Evolutionary conservation across 2,888 invertebrate species (phyloP), one percentile per base, ranked within the genome.

Genomic region (Acholoe squamosa): DNA sequence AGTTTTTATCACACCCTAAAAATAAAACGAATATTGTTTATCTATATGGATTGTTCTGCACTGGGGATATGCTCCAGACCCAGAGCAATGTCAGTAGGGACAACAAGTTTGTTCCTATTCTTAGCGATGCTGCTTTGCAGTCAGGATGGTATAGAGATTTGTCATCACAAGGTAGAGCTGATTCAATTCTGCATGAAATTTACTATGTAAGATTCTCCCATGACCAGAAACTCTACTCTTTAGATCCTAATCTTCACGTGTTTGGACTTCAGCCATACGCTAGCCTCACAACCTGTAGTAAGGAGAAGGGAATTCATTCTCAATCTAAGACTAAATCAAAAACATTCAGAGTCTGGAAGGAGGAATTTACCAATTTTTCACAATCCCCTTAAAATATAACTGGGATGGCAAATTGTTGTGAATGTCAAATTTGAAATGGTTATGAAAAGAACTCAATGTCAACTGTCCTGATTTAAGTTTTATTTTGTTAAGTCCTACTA

Each of bases 271-370:
- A n/a, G 16, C 33, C 80, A 28, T 19, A 28, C 31, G 33, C 31
- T 19, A n/a, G 34, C 3, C 80, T 80, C n/a, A 43, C 80, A 10
- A 16, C 43, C 12, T 14, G 33, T n/a, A 28, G 80, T 14, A 80
- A 43, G n/a, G 80, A 80, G 43, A 80, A 80, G 33, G 80, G 80
- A n/a, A 16, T 80, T 16, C 80, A 80, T n/a, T 80, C 33, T 31
- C 31, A 31, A 16, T 10, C 19, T 16, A 19, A 19, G 14, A 16
- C 19, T 80, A 10, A 34, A 31, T 3, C 7, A 10, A 16, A 34
- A 16, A 7, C 3, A 28, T n/a, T 80, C 10, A 16, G 33, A 16
- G 80, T 80, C 7, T 80, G 80, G 80, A 80, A 31, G n/a, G 80
- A 80, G 31, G 80, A 80, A 7, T 80, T 67, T 67, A n/a, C n/a